Evolutionary conservation across 2,113 vertebrate genomes (phyloP).

Genomic region (Corythornis cristatus): DNA sequence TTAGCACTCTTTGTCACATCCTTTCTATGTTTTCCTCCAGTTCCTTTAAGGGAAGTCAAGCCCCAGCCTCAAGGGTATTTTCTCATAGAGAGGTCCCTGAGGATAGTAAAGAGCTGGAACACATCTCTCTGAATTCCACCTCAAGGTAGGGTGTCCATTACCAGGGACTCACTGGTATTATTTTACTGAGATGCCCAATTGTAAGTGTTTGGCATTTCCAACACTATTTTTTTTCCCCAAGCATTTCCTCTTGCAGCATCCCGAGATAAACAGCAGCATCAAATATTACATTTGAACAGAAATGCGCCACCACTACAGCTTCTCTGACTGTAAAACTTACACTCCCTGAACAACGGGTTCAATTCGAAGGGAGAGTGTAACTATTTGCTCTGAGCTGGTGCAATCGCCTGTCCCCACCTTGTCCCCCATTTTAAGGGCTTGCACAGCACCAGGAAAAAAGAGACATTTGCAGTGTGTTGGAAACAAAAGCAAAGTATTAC

Average conservation of each 20-base stretch:
- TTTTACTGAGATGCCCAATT: neutral
- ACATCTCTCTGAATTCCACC: neutral
- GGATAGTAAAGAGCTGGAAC: neutral
- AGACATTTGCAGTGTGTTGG: neutral
- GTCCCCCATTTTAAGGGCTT: neutral
- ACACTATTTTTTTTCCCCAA: neutral
- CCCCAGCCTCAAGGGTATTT: neutral
- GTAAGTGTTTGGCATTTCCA: neutral
- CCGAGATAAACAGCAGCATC: neutral
- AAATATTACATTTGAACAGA: neutral
- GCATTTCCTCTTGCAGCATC: neutral
- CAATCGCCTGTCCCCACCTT: neutral
- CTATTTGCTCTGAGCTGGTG: neutral
- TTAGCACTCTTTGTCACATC: neutral
- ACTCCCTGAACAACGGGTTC: neutral
- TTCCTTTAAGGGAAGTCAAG: neutral
- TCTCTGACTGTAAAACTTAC: neutral
- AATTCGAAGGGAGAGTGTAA: neutral
- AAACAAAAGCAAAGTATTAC: neutral
- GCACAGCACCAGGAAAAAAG: neutral
- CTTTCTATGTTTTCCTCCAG: neutral
- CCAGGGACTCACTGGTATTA: neutral
- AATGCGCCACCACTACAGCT: neutral
- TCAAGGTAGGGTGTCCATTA: neutral
- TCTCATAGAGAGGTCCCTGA: neutral